Conservation (phyloP, 2,113 vertebrate genomes). For the Tychaedon coryphoeus region DNA sequence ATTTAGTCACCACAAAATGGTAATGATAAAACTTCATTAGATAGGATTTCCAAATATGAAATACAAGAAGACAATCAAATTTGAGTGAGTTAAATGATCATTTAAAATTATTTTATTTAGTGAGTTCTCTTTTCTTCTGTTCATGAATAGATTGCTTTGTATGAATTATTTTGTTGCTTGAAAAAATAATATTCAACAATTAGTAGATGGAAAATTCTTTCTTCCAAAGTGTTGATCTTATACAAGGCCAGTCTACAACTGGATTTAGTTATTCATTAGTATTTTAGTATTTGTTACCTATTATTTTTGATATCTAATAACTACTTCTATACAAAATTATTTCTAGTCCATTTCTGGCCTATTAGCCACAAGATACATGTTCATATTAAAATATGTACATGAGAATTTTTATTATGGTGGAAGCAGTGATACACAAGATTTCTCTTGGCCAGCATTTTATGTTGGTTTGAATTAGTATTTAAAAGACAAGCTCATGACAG, state of each 20-base stretch:
- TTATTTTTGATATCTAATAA: not conserved
- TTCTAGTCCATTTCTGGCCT: not conserved
- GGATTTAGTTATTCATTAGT: not conserved
- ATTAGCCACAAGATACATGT: not conserved
- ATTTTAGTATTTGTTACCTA: not conserved
- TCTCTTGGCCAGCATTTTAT: not conserved
- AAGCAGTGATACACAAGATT: not conserved
- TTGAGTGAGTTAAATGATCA: not conserved
- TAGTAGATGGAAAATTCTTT: not conserved
- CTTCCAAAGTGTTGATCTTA: not conserved
- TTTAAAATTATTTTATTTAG: not conserved
- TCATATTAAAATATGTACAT: not conserved
- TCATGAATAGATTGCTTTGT: not conserved
- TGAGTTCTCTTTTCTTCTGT: not conserved
- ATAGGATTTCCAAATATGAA: slow-evolving; percentile 48
- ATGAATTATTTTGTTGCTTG: not conserved
- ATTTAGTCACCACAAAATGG: slow-evolving; percentile 58
- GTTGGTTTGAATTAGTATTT: not conserved
- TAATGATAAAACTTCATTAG: slow-evolving; percentile 49
- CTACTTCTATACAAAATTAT: not conserved
- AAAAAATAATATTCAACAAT: not conserved
- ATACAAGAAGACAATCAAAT: not conserved
- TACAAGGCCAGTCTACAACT: not conserved
- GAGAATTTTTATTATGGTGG: not conserved
- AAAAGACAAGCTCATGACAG: not conserved